Percentiles rank a stretch among this genome's conserved stretches.
Evolutionary conservation across 2,888 invertebrate species (phyloP).

Genomic region (Colostygia pectinataria): DNA sequence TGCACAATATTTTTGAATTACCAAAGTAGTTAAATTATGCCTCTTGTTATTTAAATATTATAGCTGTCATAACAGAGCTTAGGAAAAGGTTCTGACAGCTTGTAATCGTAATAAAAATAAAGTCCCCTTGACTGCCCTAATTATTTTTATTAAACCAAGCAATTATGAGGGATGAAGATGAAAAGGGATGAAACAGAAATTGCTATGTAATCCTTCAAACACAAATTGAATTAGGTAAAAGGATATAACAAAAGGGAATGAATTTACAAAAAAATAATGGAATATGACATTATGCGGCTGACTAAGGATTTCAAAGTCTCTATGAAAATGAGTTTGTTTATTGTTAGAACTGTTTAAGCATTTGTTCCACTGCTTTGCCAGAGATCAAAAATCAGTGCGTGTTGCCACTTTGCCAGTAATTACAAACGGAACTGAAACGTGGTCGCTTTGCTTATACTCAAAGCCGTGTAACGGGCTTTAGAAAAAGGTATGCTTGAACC

Average conservation of each 20-base stretch:
- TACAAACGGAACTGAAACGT: too few relatives aligned
- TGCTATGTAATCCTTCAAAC: conserved; percentile 39
- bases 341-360: too few relatives aligned
- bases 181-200: conserved; percentile 35
- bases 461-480: too few relatives aligned
- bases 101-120: conserved; percentile 18
- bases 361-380: too few relatives aligned
- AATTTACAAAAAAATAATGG: conserved; percentile 28
- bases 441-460: too few relatives aligned
- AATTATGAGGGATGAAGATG: conserved; percentile 36
- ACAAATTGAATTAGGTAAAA: conserved; percentile 39
- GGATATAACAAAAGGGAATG: conserved; percentile 33
- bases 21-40: too few relatives aligned
- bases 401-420: too few relatives aligned
- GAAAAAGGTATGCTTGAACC: too few relatives aligned
- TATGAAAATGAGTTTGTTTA: background rate
- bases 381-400: too few relatives aligned
- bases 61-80: background rate
- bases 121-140: conserved; percentile 17
- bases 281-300: conserved; percentile 5
- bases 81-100: conserved; percentile 4
- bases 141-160: conserved; percentile 28
- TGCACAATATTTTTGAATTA: too few relatives aligned
- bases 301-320: background rate
- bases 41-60: too few relatives aligned